phyloP scores from a whole-genome alignment of 1,140 invertebrate species.

The Lucilia cuprina region DNA sequence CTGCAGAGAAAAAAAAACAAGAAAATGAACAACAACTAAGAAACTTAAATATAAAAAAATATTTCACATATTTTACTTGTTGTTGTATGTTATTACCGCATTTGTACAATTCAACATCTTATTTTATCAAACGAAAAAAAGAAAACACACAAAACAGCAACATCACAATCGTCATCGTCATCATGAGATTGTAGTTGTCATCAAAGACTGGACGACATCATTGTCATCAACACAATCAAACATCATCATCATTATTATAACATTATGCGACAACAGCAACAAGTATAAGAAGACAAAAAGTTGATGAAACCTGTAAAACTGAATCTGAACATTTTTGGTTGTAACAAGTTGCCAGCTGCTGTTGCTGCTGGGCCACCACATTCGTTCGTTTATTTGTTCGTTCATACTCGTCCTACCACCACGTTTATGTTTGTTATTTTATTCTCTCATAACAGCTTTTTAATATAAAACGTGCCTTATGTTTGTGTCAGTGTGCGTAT shows the following conservation, averaged over 20 bases:
- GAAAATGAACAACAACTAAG: not conserved
- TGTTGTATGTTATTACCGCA: constrained; percentile 24
- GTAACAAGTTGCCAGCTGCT: constrained; percentile 30
- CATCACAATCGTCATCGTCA: not conserved
- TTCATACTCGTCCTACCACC: not conserved
- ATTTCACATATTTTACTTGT: constrained; percentile 21
- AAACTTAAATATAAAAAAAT: constrained; percentile 8
- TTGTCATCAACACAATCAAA: not conserved
- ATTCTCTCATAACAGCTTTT: not conserved
- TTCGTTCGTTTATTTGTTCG: too few species aligned
- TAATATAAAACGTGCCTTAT: not conserved
- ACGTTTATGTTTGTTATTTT: not conserved
- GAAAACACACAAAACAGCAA: not conserved
- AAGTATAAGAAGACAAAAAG: not conserved
- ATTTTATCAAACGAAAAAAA: constrained; percentile 3
- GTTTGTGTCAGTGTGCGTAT: not conserved
- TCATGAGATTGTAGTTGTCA: not conserved
- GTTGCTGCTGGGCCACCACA: constrained; percentile 9
- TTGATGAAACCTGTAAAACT: constrained; percentile 30
- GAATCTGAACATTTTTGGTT: constrained; percentile 31
- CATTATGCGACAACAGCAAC: constrained; percentile 4
- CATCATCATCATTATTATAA: not conserved
- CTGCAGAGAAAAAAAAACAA: not conserved
- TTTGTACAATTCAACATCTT: constrained; percentile 35
- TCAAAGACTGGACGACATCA: not conserved